These are phyloP conservation scores for Saturnia japonica DNA, from an alignment of 2,888 invertebrate species.

Conservation along the genomic window DNA sequence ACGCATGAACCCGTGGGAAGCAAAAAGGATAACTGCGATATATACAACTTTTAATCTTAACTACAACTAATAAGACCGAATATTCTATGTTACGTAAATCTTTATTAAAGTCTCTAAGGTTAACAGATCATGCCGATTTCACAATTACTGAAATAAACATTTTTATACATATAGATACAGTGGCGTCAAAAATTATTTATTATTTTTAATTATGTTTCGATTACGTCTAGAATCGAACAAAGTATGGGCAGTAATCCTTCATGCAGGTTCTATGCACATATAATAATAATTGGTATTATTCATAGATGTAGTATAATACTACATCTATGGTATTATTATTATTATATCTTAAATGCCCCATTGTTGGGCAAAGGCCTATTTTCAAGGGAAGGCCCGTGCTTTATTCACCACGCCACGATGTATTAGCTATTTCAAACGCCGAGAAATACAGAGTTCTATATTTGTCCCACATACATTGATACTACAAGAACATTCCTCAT, in stretches of 20 bases:
- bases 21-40: conserved; percentile 5
- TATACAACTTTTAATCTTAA: conserved; percentile 10
- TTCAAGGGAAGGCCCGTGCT: no score
- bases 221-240: background rate
- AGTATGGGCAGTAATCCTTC: background rate
- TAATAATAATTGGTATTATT: no score
- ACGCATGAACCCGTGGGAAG: conserved; percentile 22
- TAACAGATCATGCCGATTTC: background rate
- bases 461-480: no score
- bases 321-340: no score
- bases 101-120: background rate
- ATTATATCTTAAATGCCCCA: no score
- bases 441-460: no score
- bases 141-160: background rate
- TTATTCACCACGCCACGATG: no score
- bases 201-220: background rate
- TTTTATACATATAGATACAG: background rate
- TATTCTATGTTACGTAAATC: background rate
- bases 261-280: no score
- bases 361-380: no score
- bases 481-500: no score
- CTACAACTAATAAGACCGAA: background rate
- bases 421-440: no score
- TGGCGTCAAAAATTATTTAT: background rate
- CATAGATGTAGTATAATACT: no score